Evolutionary conservation across 2,797 vertebrate genomes (phyloP).

Genomic region (Micrastur ruficollis): DNA sequence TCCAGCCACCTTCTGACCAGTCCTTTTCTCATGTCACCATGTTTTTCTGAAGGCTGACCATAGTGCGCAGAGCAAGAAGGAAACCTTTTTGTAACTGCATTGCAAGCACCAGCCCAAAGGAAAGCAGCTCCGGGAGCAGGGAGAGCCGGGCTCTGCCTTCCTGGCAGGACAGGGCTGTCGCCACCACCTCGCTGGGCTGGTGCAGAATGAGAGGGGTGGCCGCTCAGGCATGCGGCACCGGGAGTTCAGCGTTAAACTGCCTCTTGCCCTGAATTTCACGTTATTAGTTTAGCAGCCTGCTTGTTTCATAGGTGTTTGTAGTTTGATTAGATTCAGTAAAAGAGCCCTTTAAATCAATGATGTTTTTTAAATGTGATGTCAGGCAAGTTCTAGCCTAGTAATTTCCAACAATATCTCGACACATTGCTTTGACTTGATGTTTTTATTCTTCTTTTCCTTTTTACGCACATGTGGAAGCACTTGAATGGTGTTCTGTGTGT

Average conservation of each 20-base stretch:
- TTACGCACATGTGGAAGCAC: neutral
- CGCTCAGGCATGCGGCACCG: accelerated
- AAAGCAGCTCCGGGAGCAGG: accelerated
- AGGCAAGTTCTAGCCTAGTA: neutral
- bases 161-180: accelerated
- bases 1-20: neutral
- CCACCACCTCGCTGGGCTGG: neutral
- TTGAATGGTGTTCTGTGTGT: neutral
- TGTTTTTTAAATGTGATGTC: neutral
- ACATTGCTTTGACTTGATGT: neutral
- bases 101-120: no score
- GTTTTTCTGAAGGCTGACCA: neutral
- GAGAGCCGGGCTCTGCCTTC: neutral
- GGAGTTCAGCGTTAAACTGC: neutral
- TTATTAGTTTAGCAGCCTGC: neutral
- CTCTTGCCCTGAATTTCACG: neutral
- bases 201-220: neutral
- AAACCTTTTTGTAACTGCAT: accelerated
- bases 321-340: neutral
- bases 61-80: accelerated
- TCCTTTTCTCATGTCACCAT: neutral
- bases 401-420: neutral
- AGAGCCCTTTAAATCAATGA: neutral
- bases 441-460: neutral
- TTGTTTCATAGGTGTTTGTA: neutral